These are phyloP conservation scores for Hylia prasina DNA, from an alignment of 2,113 vertebrate genomes.

Conservation along the genomic window DNA sequence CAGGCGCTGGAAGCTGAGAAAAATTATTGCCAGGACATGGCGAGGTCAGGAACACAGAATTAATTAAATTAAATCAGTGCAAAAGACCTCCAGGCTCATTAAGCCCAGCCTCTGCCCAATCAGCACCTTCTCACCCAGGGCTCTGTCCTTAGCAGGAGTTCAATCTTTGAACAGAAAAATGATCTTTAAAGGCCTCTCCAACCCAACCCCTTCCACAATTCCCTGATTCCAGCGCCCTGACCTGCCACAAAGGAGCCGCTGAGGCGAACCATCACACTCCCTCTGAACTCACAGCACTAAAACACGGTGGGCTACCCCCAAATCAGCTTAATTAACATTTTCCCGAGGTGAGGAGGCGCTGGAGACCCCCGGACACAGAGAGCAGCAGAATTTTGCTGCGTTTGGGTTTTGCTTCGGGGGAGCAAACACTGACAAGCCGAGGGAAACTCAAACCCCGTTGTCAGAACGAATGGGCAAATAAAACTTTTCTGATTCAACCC, in stretches of 20 bases:
- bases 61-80: background rate
- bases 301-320: fast-evolving
- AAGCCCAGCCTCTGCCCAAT: background rate
- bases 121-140: background rate
- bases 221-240: background rate
- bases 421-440: background rate
- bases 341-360: background rate
- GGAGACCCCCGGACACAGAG: background rate
- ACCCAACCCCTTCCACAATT: fast-evolving
- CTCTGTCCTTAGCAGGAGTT: background rate
- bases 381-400: background rate
- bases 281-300: background rate
- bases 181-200: background rate
- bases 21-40: background rate
- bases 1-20: background rate
- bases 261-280: fast-evolving
- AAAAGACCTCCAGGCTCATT: background rate
- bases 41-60: background rate
- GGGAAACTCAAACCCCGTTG: background rate
- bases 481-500: background rate
- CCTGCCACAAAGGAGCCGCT: background rate
- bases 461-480: background rate
- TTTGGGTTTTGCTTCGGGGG: background rate
- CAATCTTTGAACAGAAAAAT: background rate
- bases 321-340: background rate